Conservation (phyloP, 2,113 vertebrate genomes). For the Eulacestoma nigropectus region DNA sequence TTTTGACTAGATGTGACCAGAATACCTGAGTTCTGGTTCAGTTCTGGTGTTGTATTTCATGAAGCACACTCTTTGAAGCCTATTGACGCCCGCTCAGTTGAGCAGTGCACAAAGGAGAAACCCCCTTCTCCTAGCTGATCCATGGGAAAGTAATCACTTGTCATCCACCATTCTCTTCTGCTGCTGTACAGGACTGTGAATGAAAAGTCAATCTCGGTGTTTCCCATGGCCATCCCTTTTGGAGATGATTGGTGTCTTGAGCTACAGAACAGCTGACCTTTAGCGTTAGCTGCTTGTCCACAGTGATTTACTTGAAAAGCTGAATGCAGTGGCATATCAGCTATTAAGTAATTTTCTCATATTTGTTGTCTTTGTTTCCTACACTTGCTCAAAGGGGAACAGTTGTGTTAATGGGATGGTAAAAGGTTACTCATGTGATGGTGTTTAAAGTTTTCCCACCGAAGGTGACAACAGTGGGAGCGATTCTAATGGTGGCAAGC, state of each 20-base stretch:
- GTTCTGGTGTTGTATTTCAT: not conserved
- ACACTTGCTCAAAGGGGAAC: not conserved
- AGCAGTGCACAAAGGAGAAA: not conserved
- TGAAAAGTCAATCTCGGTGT: not conserved
- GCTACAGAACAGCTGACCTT: not conserved
- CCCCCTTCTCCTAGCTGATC: not conserved
- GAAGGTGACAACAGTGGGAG: not conserved
- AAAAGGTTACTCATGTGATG: not conserved
- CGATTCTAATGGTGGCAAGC: not conserved
- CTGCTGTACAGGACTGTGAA: not conserved
- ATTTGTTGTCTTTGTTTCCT: not conserved
- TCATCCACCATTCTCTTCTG: not conserved
- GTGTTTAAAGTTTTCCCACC: not conserved
- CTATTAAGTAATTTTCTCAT: not conserved
- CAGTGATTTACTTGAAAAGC: not conserved
- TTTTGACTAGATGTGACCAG: not conserved
- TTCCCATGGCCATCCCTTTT: not conserved
- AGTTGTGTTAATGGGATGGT: not conserved
- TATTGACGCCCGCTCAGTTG: not conserved
- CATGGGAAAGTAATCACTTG: not conserved
- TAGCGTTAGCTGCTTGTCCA: not conserved
- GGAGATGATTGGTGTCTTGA: not conserved
- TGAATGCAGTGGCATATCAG: not conserved
- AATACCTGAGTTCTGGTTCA: not conserved
- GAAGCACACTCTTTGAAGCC: fast-evolving